These are phyloP conservation scores for Ernsta delagoae DNA, from an alignment of 2,888 invertebrate species.

Conservation along the genomic window DNA sequence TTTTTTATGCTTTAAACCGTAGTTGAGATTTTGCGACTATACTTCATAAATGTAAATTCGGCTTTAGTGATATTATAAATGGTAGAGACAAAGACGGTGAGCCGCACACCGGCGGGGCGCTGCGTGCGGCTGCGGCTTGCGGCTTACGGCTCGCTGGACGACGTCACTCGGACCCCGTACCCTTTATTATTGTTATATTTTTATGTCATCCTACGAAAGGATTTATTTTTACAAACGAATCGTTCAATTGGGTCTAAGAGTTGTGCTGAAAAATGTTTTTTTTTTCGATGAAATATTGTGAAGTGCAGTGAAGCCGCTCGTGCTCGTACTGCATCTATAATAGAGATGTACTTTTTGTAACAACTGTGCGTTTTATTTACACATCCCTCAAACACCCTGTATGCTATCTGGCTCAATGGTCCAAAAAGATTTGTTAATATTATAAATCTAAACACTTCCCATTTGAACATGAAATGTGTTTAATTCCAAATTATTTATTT, in stretches of 20 bases:
- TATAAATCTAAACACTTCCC: background rate
- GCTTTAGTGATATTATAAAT: background rate
- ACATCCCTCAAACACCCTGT: background rate
- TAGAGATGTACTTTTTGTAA: constrained; percentile 76
- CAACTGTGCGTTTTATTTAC: constrained; percentile 58
- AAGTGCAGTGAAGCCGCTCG: constrained; percentile 29
- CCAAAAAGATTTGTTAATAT: background rate
- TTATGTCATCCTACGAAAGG: constrained; percentile 40
- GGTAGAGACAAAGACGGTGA: background rate
- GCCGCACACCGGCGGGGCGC: too few relatives aligned
- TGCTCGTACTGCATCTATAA: constrained; percentile 54
- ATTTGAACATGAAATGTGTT: background rate
- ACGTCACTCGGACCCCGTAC: background rate
- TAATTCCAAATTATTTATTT: too few relatives aligned
- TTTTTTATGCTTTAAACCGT: too few relatives aligned
- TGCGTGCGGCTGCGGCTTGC: too few relatives aligned
- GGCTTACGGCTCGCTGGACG: constrained; percentile 1
- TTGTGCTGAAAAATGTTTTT: constrained; percentile 47
- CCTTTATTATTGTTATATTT: constrained; percentile 20
- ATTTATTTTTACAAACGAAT: constrained; percentile 28
- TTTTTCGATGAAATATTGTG: constrained; percentile 17
- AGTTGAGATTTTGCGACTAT: background rate
- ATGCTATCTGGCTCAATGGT: background rate
- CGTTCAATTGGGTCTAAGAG: constrained; percentile 48
- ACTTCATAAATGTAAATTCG: background rate